These are phyloP conservation scores for Porites lutea DNA, from an alignment of 64 coral and sea anemone genomes.

Conservation along the genomic window DNA sequence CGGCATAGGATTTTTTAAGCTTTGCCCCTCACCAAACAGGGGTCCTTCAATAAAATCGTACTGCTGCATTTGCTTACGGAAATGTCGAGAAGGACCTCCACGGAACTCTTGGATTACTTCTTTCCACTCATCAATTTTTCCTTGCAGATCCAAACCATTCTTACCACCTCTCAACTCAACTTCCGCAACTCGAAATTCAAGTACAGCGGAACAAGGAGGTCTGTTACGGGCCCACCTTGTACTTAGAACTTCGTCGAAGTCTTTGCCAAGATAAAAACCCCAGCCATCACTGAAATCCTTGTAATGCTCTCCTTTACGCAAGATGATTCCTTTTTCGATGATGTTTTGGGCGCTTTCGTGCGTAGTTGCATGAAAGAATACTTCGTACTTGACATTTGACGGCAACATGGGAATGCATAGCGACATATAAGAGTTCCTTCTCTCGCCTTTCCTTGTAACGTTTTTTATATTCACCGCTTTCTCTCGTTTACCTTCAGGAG, in stretches of 20 bases:
- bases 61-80: not conserved
- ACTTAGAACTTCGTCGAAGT: constrained; percentile 26
- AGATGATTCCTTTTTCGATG: constrained; percentile 56
- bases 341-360: constrained; percentile 59
- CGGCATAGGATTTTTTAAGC: not conserved
- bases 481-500: too few species aligned
- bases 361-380: constrained; percentile 84
- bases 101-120: not conserved
- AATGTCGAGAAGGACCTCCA: not conserved
- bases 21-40: not conserved
- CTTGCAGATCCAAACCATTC: not conserved
- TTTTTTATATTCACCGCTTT: not conserved
- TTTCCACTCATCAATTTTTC: not conserved
- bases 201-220: constrained; percentile 36
- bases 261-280: constrained; percentile 72
- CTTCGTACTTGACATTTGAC: not conserved
- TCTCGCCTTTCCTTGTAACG: not conserved
- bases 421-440: not conserved
- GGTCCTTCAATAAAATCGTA: constrained; percentile 13
- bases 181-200: constrained; percentile 49
- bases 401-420: not conserved
- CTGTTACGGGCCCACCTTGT: constrained; percentile 3
- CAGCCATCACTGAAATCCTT: constrained; percentile 78
- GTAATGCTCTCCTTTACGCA: constrained; percentile 1
- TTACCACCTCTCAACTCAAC: not conserved